A percentile compares a stretch with the other conserved stretches of the same genome.
Conservation (phyloP, 1,140 invertebrate species). For the Brachionus asplanchnoidis region DNA sequence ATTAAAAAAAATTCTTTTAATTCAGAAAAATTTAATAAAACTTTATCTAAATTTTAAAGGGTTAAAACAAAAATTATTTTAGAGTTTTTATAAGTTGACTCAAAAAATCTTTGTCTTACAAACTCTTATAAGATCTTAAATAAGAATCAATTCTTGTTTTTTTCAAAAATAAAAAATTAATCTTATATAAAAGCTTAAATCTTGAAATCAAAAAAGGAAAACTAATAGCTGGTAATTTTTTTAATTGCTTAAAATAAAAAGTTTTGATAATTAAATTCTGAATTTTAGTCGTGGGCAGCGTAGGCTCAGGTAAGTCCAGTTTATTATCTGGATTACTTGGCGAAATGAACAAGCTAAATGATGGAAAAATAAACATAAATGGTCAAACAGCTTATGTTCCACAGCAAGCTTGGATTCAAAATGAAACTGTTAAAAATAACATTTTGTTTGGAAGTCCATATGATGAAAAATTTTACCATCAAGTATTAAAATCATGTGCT, state of each 20-base stretch:
- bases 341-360: conserved; percentile 78
- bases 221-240: conserved; percentile 13
- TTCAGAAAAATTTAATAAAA: too few relatives aligned
- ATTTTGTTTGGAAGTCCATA: conserved; percentile 63
- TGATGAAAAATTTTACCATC: conserved; percentile 59
- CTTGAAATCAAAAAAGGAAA: conserved; percentile 23
- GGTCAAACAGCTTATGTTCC: conserved; percentile 68
- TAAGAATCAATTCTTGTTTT: too few relatives aligned
- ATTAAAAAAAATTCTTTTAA: too few relatives aligned
- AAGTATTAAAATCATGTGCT: conserved; percentile 54
- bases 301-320: conserved; percentile 84
- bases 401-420: conserved; percentile 67
- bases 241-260: not conserved
- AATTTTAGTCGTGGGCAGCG: conserved; percentile 77
- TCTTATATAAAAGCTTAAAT: not conserved
- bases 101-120: too few relatives aligned
- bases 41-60: too few relatives aligned
- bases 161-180: too few relatives aligned
- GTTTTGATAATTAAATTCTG: conserved; percentile 51
- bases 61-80: too few relatives aligned
- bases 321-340: conserved; percentile 76
- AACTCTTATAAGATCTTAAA: too few relatives aligned
- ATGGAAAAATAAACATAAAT: conserved; percentile 68
- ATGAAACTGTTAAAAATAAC: conserved; percentile 66
- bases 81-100: too few relatives aligned